These are phyloP conservation scores for Scaptomyza parva DNA, from an alignment of 2,888 invertebrate genomes.

Conservation along the genomic window DNA sequence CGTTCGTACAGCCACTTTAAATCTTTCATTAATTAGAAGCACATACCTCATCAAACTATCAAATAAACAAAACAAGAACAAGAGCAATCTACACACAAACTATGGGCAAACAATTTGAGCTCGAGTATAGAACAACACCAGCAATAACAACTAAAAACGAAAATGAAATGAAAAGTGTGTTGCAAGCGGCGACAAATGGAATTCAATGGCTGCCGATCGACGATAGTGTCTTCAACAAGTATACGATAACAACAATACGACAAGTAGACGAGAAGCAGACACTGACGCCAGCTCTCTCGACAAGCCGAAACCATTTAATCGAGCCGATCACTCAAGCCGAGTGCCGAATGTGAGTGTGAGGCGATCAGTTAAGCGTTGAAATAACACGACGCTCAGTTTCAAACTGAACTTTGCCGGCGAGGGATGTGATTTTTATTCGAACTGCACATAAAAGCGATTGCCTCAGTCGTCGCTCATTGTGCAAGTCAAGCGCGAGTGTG, in stretches of 20 bases:
- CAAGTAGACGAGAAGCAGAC: slow-evolving; percentile 15
- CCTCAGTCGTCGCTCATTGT: slow-evolving; percentile 38
- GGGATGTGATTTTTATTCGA: slow-evolving; percentile 34
- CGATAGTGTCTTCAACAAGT: slow-evolving; percentile 23
- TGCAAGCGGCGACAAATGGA: slow-evolving; percentile 9
- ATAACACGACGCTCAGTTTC: slow-evolving; percentile 46
- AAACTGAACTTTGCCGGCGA: slow-evolving; percentile 44
- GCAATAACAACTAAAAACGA: slow-evolving; percentile 1
- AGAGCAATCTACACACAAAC: slow-evolving; percentile 10
- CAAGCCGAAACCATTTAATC: slow-evolving; percentile 2
- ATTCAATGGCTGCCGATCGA: slow-evolving; percentile 30
- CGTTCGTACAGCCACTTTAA: slow-evolving; percentile 54
- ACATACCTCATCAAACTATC: slow-evolving; percentile 20
- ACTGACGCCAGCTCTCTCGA: slow-evolving; percentile 6
- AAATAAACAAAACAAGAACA: slow-evolving; percentile 41
- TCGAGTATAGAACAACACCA: slow-evolving; percentile 6
- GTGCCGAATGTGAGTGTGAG: slow-evolving; percentile 13
- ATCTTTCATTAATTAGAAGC: slow-evolving; percentile 16
- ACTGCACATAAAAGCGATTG: slow-evolving; percentile 1
- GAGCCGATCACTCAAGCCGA: slow-evolving; percentile 6
- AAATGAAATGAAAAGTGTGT: slow-evolving; percentile 39
- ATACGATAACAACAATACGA: slow-evolving; percentile 49
- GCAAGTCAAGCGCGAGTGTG: slow-evolving; percentile 56
- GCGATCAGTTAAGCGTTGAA: slow-evolving; percentile 20
- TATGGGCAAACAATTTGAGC: slow-evolving; percentile 28